Evolutionary conservation across 2,113 vertebrate species (phyloP), one percentile per base, ranked within the genome.

Genomic region (Nymphicus hollandicus): DNA sequence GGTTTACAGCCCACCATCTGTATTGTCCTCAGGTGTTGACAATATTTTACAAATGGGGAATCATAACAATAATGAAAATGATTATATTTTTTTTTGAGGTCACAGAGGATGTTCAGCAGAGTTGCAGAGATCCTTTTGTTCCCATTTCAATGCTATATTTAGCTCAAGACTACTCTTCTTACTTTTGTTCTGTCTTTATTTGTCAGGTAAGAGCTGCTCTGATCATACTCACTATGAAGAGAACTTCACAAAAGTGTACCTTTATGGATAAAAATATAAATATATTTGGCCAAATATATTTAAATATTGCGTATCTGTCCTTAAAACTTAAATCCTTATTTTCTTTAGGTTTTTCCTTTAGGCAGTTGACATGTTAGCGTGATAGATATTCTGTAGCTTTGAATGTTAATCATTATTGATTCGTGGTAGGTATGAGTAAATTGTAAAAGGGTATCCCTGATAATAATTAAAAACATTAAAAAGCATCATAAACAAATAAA

Each of bases 401-500:
- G 86, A 94, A 80, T 77, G 68, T 33, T 96, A 91, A 85, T 93
- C 60, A 44, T 58, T 89, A 58, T 82, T 77, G 87, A 94, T 94
- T 93, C 81, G 66, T 52, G 63, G 58, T 72, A 83, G 71, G 72
- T 58, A 66, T 0, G 8, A 90, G 35, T 43, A 13, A 7, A n/a
- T 35, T 91, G 68, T 93, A 55, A 89, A 96, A 83, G 60, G 71
- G 70, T 83, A 91, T 90, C 76, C 82, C 53, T 49, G 63, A 37
- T 60, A n/a, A 71, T 82, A 83, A 85, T 82, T 73, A 95, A 88
- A 43, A 86, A 79, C 85, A 81, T 70, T 91, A 77, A 88, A 95
- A 95, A 73, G 23, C n/a, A 66, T 86, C 73, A 72, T 95, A 89
- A 95, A 78, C 86, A 88, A 95, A 92, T 83, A 92, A 85, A 93